Evolutionary conservation across 64 coral and sea anemone species (phyloP), one percentile per base, ranked within the genome.

Genomic region (Porites lutea): DNA sequence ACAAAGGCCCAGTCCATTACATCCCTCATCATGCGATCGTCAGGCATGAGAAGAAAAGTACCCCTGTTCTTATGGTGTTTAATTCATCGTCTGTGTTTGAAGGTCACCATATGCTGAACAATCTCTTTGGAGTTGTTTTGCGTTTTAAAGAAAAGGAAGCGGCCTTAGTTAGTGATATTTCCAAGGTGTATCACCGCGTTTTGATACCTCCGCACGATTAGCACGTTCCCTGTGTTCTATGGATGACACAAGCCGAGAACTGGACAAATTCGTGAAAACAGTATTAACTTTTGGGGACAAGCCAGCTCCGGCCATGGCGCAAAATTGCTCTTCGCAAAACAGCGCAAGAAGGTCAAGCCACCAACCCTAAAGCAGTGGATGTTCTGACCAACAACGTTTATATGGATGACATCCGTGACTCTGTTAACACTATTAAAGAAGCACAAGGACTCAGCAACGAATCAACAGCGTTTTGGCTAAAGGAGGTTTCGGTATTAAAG

Each of bases 21-120:
- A 37, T 37, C 27, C 1, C 27, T 37, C 27, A 95, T 47, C 82
- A 87, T 50, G 78, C 79, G 9, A 87, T 94, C 6, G 48, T 86
- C 6, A 74, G 78, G 66, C 93, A 87, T 52, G 77, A 94, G 70
- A 86, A 78, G 10, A 91, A 90, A 58, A 91, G 93, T 49, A 95
- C 80, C 2, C 93, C 81, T 6, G 22, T 95, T 2, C 70, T 81
- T 16, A 95, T 90, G 16, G 93, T 95, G 20, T 95, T 95, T 60
- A 91, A 95, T 20, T 84, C 87, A 21, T 93, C 62, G 55, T 58
- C 86, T 0, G 46, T 82, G 0, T 91, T 48, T 81, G 72, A 91
- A 82, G 86, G 86, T 37, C 86, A 83, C 48, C 4, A 11, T 13
- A 9, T 82, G 53, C 65, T 88, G 3, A 93, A 95, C 87, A 74